These are phyloP conservation scores for Nymphalis c-album DNA, from an alignment of 2,888 invertebrate genomes.

Conservation along the genomic window DNA sequence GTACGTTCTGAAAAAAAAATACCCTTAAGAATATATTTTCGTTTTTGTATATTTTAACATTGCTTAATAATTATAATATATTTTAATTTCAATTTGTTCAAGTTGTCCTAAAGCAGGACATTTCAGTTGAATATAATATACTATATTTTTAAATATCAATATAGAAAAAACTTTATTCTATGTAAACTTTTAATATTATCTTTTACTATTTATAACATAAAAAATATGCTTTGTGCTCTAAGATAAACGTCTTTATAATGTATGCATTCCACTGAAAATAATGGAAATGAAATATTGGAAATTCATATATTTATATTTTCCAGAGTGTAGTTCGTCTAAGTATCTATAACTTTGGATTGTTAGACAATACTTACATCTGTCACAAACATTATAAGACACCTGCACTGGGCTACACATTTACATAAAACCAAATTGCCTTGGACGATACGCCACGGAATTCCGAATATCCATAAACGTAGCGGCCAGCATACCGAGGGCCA, in stretches of 20 bases:
- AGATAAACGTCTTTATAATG: too few species aligned
- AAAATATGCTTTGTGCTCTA: too few species aligned
- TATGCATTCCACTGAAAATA: too few species aligned
- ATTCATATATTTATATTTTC: neutral
- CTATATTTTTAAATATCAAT: too few species aligned
- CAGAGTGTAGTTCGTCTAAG: neutral
- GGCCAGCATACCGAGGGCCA: slow-evolving; percentile 79
- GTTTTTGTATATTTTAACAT: neutral
- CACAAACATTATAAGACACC: slow-evolving; percentile 65
- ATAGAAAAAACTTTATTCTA: too few species aligned
- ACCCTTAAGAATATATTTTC: neutral
- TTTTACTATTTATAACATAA: too few species aligned
- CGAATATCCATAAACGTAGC: slow-evolving; percentile 79
- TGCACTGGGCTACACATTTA: slow-evolving; percentile 60
- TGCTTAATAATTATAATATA: too few species aligned
- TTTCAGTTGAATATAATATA: too few species aligned
- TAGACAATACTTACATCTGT: slow-evolving; percentile 57
- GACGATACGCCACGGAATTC: slow-evolving; percentile 76
- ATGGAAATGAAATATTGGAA: too few species aligned
- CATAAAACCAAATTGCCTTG: slow-evolving; percentile 74
- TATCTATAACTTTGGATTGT: neutral
- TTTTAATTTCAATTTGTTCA: too few species aligned
- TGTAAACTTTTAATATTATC: too few species aligned
- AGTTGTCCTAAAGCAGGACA: too few species aligned
- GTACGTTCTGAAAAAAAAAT: neutral